Conservation (phyloP, 2,888 invertebrate genomes). For the Cantharis lateralis region DNA sequence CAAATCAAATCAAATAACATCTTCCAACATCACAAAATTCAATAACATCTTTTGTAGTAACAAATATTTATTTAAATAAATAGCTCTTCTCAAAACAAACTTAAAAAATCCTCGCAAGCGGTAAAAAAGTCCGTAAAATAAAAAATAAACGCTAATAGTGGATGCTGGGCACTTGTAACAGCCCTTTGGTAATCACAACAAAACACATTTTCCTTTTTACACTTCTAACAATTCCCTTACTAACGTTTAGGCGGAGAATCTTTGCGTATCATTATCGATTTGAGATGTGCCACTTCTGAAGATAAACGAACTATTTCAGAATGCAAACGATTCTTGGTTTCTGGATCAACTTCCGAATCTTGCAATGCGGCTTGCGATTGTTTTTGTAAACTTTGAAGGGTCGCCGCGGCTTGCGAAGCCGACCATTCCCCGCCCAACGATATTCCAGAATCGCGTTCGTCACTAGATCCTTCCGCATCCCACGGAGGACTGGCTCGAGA, state of each 20-base stretch:
- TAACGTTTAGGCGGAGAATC: slow-evolving; percentile 40
- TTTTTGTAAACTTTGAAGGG: slow-evolving; percentile 52
- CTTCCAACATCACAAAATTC: background rate
- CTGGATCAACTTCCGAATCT: slow-evolving; percentile 53
- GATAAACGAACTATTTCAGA: slow-evolving; percentile 86
- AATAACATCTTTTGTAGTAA: slow-evolving; percentile 7
- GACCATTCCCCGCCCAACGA: slow-evolving; percentile 76
- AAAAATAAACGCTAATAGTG: slow-evolving; percentile 18
- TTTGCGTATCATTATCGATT: slow-evolving; percentile 76
- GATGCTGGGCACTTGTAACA: slow-evolving; percentile 14
- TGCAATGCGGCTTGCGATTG: slow-evolving; percentile 51
- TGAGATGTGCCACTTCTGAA: slow-evolving; percentile 88
- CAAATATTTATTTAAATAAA: slow-evolving; percentile 43
- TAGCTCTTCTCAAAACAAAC: slow-evolving; percentile 32
- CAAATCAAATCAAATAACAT: background rate
- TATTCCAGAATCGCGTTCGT: slow-evolving; percentile 88
- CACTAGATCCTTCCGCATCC: slow-evolving; percentile 89
- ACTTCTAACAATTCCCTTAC: slow-evolving; percentile 2
- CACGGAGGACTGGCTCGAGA: slow-evolving; percentile 80
- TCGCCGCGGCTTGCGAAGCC: slow-evolving; percentile 51
- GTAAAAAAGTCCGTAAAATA: slow-evolving; percentile 21
- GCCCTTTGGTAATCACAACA: slow-evolving; percentile 30
- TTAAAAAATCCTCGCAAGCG: slow-evolving; percentile 20
- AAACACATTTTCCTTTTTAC: slow-evolving; percentile 7
- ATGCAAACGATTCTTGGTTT: slow-evolving; percentile 77